Base-by-base conservation (phyloP, 2,113 vertebrate species). In the Tringa solitaria region DNA sequence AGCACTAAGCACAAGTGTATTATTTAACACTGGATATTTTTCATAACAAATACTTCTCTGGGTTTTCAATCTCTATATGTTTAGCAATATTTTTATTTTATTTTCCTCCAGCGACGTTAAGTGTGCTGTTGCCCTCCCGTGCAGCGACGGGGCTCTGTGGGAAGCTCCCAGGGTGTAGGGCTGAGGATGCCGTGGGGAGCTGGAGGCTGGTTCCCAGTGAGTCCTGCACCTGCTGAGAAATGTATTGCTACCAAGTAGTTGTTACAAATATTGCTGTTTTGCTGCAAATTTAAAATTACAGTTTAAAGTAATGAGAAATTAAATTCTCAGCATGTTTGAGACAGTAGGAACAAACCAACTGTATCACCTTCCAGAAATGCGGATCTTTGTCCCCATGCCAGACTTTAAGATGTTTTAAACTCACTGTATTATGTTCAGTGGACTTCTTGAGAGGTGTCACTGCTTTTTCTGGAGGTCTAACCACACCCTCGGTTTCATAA, bases 1-100 rank as follows among this genome's bases (percentile, higher is more conserved):
- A 41, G 28, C 4, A 6, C 2, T 7, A 13, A 70, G 51, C 46
- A 30, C 0, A 1, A 18, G 7, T 8, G 5, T 72, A 17, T 45
- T 68, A 35, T 14, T 39, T 45, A 39, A n/a, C 26, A 4, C 21
- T 1, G 5, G 16, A 3, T 35, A 18, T 56, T 87, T 78, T 61
- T 64, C 23, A 18, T 23, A 22, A 39, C 8, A 33, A 50, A 30
- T 21, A 30, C 8, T 41, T 59, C 15, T 12, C 51, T 28, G 12
- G 16, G 20, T 23, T 57, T 37, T 59, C 11, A 22, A 23, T 53
- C 65, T 81, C 54, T 43, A 4, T 14, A 1, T 7, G 10, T 53
- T 51, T 50, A 87, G 26, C 24, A n/a, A 41, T 18, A 9, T 30
- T 33, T 21, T 57, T 22, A 22, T n/a, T 57, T 57, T 57, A n/a